phyloP scores from a whole-genome alignment of 2,888 invertebrate genomes.

The Limnephilus auricula region DNA sequence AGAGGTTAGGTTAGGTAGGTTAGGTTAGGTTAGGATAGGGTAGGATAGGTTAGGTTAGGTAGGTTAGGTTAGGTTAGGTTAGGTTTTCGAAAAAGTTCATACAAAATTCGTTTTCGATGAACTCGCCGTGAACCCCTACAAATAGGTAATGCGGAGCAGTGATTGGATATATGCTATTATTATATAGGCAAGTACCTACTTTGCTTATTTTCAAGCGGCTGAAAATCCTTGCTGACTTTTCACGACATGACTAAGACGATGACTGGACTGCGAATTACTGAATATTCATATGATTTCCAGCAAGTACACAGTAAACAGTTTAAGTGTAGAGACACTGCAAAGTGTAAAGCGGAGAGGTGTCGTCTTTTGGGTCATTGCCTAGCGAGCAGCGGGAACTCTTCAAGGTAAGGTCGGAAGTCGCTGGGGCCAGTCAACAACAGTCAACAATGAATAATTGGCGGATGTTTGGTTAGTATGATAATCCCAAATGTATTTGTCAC shows the following conservation, averaged over 20 bases:
- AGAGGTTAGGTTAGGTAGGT: too few relatives aligned
- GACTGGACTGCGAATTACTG: background rate
- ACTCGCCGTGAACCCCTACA: too few relatives aligned
- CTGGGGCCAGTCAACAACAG: background rate
- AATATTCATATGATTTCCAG: background rate
- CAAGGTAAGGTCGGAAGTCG: constrained; percentile 33
- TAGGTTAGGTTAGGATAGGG: too few relatives aligned
- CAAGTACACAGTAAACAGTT: background rate
- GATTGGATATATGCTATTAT: background rate
- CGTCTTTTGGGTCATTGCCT: constrained; percentile 43
- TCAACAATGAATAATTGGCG: constrained; percentile 9
- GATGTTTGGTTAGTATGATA: constrained; percentile 2
- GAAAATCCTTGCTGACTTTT: background rate
- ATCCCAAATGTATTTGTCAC: background rate
- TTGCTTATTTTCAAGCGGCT: background rate
- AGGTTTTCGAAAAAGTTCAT: too few relatives aligned
- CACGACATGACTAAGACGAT: background rate
- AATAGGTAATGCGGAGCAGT: background rate
- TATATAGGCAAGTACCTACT: background rate
- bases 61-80: too few relatives aligned
- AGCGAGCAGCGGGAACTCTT: background rate
- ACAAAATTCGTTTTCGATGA: too few relatives aligned
- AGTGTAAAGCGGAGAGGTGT: background rate
- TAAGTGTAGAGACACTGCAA: too few relatives aligned
- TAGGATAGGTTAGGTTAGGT: too few relatives aligned